Base-by-base conservation (phyloP, 2,113 vertebrate species). In the Tachysurus vachellii region DNA sequence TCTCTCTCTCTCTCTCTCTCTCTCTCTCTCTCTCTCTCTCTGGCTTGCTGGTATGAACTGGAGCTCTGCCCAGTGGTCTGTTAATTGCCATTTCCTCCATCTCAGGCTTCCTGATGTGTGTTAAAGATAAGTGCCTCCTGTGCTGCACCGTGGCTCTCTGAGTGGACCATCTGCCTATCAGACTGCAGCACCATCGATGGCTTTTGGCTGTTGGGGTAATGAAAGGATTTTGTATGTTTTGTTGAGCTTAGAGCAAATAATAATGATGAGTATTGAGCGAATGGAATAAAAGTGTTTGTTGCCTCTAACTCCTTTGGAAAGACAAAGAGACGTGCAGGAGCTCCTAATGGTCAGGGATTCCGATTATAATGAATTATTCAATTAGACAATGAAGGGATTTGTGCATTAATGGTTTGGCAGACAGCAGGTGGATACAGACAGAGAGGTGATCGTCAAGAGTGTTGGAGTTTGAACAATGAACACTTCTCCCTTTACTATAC, bases 121-220 rank as follows among this genome's bases (percentile, higher is more conserved):
- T 85, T 85, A 79, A 84, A 87, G 85, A 87, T 87, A 83, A 89
- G 83, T 76, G 66, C 80, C 89, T 89, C 84, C 83, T 83, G 79
- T 83, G 82, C 85, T 80, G 82, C 85, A 28, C 59, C 31, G 76
- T 77, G 85, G 61, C 54, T 82, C 44, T 5, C 44, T 5, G 57
- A 70, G 76, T 50, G 59, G 82, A 64, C 85, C 85, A 82, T 82
- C 70, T 81, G 81, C 56, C 64, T 84, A 23, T 61, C 84, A 42
- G 56, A 56, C 21, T 71, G 76, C 56, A 80, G 62, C n/a, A 71
- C 64, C 57, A 79, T 56, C 31, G 42, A 42, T 80, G 56, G 14
- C 14, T 36, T 85, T 12, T 50, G 75, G 53, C 21, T 82, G 28
- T 21, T 80, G 42, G 47, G 19, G 56, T 61, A 64, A 80, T 73